Evolutionary conservation across 2,888 invertebrate species (phyloP).

Genomic region (Scelioninae gen. 1): DNA sequence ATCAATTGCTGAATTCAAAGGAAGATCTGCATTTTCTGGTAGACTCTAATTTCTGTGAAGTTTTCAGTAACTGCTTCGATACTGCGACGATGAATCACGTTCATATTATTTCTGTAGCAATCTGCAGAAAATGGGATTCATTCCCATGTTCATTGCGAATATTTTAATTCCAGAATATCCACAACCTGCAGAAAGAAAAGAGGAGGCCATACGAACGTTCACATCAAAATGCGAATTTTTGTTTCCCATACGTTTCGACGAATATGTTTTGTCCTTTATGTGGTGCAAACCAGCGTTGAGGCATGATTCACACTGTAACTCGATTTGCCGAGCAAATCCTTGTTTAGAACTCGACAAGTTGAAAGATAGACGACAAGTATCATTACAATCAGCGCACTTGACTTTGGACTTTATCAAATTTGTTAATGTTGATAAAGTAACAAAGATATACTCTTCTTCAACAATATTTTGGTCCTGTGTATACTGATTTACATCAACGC

Average conservation of each 20-base stretch:
- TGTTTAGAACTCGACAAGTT: not conserved
- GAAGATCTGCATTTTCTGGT: no score
- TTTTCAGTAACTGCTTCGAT: constrained; percentile 7
- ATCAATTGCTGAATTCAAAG: no score
- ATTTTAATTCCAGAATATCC: no score
- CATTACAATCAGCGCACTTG: constrained; percentile 9
- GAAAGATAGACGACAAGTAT: constrained; percentile 9
- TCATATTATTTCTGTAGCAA: not conserved
- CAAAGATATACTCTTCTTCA: constrained; percentile 6
- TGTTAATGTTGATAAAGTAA: constrained; percentile 10
- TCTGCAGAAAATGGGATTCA: no score
- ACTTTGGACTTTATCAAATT: constrained; percentile 6
- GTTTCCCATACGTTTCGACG: constrained; percentile 8
- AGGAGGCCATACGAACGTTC: constrained; percentile 5
- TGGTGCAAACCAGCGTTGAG: constrained; percentile 13
- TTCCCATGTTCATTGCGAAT: no score
- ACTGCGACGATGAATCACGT: constrained; percentile 12
- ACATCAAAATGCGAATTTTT: constrained; percentile 10
- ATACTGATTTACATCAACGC: not conserved
- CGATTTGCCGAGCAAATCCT: no score
- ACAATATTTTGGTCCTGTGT: not conserved
- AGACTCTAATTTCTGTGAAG: no score
- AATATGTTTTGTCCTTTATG: constrained; percentile 12
- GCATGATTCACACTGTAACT: constrained; percentile 3
- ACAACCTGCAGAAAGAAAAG: constrained; percentile 1